Evolutionary conservation across 1,140 invertebrate genomes (phyloP).

Genomic region (Condylostylus longicornis): DNA sequence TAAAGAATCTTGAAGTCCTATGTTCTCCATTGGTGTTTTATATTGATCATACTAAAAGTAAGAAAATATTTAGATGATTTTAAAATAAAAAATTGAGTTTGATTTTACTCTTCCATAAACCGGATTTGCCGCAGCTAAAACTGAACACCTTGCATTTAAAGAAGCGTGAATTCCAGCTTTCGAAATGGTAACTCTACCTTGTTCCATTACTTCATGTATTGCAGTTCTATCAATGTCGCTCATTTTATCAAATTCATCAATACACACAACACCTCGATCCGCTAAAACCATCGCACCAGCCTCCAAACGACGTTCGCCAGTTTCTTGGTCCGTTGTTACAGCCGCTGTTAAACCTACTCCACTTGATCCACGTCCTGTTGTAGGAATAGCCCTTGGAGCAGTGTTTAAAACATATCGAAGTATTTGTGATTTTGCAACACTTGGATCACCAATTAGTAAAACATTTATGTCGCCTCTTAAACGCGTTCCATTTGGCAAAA

Average conservation of each 20-base stretch:
- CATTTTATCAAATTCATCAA: conserved; percentile 99
- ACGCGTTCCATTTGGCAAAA: conserved; percentile 87
- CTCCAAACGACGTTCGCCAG: conserved; percentile 78
- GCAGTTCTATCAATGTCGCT: conserved; percentile 98
- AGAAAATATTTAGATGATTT: not conserved
- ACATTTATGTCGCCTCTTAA: conserved; percentile 97
- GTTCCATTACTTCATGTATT: conserved; percentile 97
- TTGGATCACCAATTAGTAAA: conserved; percentile 94
- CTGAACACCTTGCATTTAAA: conserved; percentile 94
- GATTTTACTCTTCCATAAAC: conserved; percentile 78
- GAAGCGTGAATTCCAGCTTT: conserved; percentile 98
- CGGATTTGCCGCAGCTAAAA: conserved; percentile 98
- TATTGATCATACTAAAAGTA: conserved; percentile 84
- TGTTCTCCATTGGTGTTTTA: conserved; percentile 99
- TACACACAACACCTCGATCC: conserved; percentile 95
- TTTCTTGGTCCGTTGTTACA: conserved; percentile 90
- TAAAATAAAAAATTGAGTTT: not conserved
- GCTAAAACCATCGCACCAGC: conserved; percentile 99
- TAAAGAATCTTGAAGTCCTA: conserved; percentile 93
- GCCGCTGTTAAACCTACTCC: conserved; percentile 98
- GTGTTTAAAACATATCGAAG: conserved; percentile 87
- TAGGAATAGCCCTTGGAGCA: conserved; percentile 88
- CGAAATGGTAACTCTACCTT: conserved; percentile 89
- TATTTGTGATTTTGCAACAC: conserved; percentile 96
- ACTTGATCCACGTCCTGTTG: conserved; percentile 88